Evolutionary conservation across 2,797 vertebrate species (phyloP).

Genomic region (Xiphophorus birchmanni): DNA sequence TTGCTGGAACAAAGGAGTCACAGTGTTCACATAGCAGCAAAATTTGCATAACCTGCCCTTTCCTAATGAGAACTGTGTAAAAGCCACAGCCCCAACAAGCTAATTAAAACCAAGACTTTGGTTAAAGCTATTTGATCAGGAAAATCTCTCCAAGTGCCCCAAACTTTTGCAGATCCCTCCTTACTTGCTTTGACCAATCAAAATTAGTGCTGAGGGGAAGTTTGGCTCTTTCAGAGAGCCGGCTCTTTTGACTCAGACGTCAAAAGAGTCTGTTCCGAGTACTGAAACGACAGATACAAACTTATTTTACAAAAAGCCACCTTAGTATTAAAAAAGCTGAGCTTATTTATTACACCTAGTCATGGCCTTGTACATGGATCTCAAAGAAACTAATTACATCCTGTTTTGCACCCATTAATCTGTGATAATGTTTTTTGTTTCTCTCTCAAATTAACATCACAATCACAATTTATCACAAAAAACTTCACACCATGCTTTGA

Average conservation of each 20-base stretch:
- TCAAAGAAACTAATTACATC: not conserved
- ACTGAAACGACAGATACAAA: not conserved
- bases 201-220: not conserved
- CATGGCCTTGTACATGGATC: not conserved
- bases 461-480: not conserved
- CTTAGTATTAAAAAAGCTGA: not conserved
- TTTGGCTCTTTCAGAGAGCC: no score
- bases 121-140: not conserved
- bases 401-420: not conserved
- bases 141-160: not conserved
- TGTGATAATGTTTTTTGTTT: not conserved
- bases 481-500: not conserved
- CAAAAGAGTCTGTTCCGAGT: not conserved
- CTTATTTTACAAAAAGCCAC: not conserved
- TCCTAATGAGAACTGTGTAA: conserved; percentile 12
- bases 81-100: conserved; percentile 12
- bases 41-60: conserved; percentile 17
- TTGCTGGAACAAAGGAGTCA: conserved; percentile 9
- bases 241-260: no score
- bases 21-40: not conserved
- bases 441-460: not conserved
- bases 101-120: conserved; percentile 8
- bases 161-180: not conserved
- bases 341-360: not conserved
- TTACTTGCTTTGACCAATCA: not conserved